Base-by-base conservation (phyloP, 2,113 vertebrate genomes). In the Epinephelus cyanopodus region DNA sequence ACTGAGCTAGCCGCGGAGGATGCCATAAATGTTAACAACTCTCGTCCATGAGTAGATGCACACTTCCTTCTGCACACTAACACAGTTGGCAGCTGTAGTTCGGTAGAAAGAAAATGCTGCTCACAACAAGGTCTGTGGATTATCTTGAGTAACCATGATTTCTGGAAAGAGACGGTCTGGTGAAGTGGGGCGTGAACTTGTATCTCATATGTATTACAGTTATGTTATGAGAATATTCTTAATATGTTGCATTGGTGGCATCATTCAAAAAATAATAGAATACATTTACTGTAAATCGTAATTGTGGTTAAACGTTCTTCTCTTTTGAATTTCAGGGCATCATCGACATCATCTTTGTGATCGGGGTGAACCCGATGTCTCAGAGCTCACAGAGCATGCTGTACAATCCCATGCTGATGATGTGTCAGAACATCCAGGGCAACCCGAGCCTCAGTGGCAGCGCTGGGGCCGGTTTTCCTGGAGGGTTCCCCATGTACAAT, bases 341-440 rank as follows among this genome's bases (percentile, higher is more conserved):
- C 63, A 96, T 97, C 27, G 92, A 96, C 89, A 96, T 97, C 76
- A 95, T 97, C 85, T 97, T 96, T 84, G 83, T 97, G 65, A 92
- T 97, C n/a, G 97, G 96, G 0, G 96, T 97, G 81, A 97, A 97
- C 82, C 97, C 97, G 0, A 96, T 95, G 93, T 95, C 96, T 0
- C 96, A 96, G 90, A 96, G 96, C 91, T 94, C 90, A 0, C 90
- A 96, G 67, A 96, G 94, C 66, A 93, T 96, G 90, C 88, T 96
- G 71, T 97, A 97, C 90, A 96, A 91, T 83, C 95, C 93, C 88
- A 95, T 97, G 85, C 84, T 97, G 87, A 91, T 95, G 90, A 92
- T 96, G 94, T 97, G 96, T 72, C 96, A 89, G 93, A 96, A 90
- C 85, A 68, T 95, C 21, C 96, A 96, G 56, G 80, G 90, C 45